Percentiles rank a stretch among this genome's conserved stretches.
Evolutionary conservation across 2,888 invertebrate genomes (phyloP).

Genomic region (Phortica okadai): DNA sequence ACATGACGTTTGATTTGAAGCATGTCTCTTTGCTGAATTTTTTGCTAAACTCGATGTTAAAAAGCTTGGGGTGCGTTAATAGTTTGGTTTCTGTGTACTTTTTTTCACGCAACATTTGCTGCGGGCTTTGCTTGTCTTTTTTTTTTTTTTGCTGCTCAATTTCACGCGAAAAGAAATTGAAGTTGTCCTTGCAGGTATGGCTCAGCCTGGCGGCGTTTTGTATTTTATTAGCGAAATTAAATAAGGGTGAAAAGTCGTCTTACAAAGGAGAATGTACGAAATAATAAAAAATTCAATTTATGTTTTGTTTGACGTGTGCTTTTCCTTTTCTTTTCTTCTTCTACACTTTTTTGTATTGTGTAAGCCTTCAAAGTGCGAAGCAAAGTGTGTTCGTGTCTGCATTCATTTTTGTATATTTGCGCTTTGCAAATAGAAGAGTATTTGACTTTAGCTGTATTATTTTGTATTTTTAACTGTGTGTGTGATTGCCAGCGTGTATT

Average conservation of each 20-base stretch:
- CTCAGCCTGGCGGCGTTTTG: neutral
- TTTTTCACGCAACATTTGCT: neutral
- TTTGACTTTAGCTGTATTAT: slow-evolving; percentile 4
- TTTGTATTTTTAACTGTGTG: neutral
- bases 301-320: slow-evolving; percentile 13
- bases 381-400: neutral
- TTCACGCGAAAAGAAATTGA: neutral
- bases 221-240: neutral
- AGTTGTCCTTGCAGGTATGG: neutral
- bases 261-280: neutral
- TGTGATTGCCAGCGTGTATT: neutral
- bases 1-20: neutral
- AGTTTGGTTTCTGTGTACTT: neutral
- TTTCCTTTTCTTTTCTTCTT: slow-evolving; percentile 11
- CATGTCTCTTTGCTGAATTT: neutral
- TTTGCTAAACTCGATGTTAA: neutral
- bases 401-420: slow-evolving; percentile 1
- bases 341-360: neutral
- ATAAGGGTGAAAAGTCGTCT: neutral
- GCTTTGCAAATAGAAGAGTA: slow-evolving; percentile 15
- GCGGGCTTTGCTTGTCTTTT: neutral
- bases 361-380: neutral
- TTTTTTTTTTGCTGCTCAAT: neutral
- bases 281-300: slow-evolving; percentile 25
- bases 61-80: neutral